phyloP scores from a whole-genome alignment of 2,888 invertebrate species.

The Harpalus rubripes region DNA sequence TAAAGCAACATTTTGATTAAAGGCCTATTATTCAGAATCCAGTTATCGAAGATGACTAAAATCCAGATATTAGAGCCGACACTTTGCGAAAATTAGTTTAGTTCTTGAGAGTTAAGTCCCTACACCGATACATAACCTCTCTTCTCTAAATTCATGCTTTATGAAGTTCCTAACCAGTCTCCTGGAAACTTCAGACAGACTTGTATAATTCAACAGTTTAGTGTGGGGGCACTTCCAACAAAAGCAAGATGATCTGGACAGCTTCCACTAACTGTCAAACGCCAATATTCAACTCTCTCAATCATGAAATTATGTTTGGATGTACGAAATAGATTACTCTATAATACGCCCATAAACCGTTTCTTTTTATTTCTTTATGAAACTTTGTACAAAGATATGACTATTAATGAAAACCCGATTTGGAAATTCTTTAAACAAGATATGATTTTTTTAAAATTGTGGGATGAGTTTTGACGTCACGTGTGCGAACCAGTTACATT shows the following conservation, averaged over 20 bases:
- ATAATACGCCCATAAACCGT: no score
- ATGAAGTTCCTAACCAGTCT: conserved; percentile 9
- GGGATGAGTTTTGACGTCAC: no score
- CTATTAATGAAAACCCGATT: no score
- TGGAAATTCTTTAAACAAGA: no score
- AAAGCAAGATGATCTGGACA: background rate
- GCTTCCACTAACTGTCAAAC: background rate
- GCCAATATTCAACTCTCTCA: background rate
- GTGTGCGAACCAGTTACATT: no score
- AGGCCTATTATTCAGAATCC: conserved; percentile 5
- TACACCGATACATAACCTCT: conserved; percentile 2
- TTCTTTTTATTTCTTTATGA: no score
- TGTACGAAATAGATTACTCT: background rate
- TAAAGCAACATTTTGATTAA: background rate
- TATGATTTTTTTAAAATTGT: no score
- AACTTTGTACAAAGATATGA: no score
- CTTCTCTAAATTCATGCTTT: conserved; percentile 6
- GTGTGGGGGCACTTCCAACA: background rate
- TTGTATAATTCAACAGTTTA: conserved; percentile 28
- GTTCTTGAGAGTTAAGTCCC: conserved; percentile 8
- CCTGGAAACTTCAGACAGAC: background rate
- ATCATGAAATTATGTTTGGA: conserved; percentile 19
- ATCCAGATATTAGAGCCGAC: conserved; percentile 17
- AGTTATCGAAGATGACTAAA: conserved; percentile 23
- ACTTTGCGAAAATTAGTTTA: conserved; percentile 41